Conservation (phyloP, 2,797 vertebrate species). For the Clarias fuscus region DNA sequence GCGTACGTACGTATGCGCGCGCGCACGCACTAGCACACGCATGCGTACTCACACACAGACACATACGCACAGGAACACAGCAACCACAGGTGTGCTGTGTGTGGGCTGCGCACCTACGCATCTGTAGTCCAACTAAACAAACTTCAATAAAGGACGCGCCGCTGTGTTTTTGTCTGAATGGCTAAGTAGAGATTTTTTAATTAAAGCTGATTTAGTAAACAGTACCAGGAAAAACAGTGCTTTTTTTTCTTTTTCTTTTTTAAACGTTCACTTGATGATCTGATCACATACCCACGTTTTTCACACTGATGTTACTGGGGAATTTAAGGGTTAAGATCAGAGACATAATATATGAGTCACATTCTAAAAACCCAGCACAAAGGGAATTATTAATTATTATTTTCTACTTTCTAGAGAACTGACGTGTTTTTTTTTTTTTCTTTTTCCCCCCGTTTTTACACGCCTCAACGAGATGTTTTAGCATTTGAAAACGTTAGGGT, state of each 20-base stretch:
- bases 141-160: slow-evolving; percentile 34
- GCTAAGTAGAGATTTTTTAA: slow-evolving; percentile 34
- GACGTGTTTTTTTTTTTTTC: not conserved
- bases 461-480: too few relatives aligned
- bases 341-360: not conserved
- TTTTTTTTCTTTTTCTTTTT: not conserved
- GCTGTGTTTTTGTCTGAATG: slow-evolving; percentile 36
- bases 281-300: not conserved
- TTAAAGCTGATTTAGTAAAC: slow-evolving; percentile 7
- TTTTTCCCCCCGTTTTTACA: too few relatives aligned
- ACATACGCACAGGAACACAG: slow-evolving; percentile 22
- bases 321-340: not conserved
- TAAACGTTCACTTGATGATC: not conserved
- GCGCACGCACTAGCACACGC: not conserved
- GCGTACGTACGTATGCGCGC: slow-evolving; percentile 18
- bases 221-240: not conserved
- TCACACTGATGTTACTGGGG: not conserved
- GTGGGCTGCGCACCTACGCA: slow-evolving; percentile 54
- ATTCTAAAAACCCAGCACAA: not conserved
- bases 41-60: slow-evolving; percentile 16
- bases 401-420: not conserved
- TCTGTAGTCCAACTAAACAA: slow-evolving; percentile 53
- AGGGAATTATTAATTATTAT: not conserved
- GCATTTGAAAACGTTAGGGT: not conserved
- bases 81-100: slow-evolving; percentile 51